Conservation (phyloP, 64 coral and sea anemone genomes). For the Astreopora myriophthalma region DNA sequence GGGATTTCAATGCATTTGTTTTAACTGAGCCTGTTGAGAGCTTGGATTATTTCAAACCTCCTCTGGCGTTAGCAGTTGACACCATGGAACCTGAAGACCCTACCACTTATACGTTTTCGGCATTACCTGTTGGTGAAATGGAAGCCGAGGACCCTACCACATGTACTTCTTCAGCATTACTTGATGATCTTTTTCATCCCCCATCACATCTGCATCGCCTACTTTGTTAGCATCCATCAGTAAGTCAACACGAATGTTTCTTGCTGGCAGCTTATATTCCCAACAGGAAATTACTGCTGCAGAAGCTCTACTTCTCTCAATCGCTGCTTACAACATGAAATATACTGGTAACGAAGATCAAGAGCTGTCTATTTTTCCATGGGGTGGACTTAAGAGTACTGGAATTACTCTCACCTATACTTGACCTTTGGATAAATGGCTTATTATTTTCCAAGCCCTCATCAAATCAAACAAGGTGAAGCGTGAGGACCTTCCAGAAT, state of each 20-base stretch:
- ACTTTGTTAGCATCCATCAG: not conserved
- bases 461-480: conserved; percentile 39
- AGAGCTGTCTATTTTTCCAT: conserved; percentile 28
- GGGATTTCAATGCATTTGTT: conserved; percentile 58
- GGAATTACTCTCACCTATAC: conserved; percentile 37
- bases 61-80: not conserved
- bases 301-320: not conserved
- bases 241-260: not conserved
- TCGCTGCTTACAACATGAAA: not conserved
- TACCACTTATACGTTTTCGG: not conserved
- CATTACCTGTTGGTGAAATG: not conserved
- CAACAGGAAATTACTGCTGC: conserved; percentile 30
- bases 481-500: not conserved
- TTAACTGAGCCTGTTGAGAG: not conserved
- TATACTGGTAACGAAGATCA: not conserved
- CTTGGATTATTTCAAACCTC: not conserved
- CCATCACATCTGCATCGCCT: not conserved
- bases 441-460: conserved; percentile 63
- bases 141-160: not conserved
- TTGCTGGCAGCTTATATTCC: not conserved
- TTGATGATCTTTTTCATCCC: not conserved
- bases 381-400: conserved; percentile 32
- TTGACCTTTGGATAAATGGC: conserved; percentile 70
- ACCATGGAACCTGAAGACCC: not conserved
- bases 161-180: not conserved